Percentiles rank a stretch among this genome's conserved stretches.
Evolutionary conservation across 2,797 vertebrate species (phyloP).

Genomic region (Stomatorhinus walkeri): DNA sequence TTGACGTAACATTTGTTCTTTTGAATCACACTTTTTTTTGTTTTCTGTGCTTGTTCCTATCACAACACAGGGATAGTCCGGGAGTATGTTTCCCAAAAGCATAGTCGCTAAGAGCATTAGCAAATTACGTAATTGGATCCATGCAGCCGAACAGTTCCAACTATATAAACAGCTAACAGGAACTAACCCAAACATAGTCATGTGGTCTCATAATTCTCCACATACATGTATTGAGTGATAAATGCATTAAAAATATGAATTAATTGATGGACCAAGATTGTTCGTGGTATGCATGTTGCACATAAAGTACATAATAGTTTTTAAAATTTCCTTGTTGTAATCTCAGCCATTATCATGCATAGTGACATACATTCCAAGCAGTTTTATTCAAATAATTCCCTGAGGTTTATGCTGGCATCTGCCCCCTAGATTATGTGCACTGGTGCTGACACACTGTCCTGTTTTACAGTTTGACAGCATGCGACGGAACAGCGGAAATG

Average conservation of each 20-base stretch:
- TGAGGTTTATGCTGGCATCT: not conserved
- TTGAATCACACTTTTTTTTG: not conserved
- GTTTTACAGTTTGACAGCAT: slow-evolving; percentile 49
- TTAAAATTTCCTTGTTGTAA: not conserved
- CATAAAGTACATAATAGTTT: not conserved
- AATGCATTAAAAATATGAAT: not conserved
- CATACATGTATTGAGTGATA: not conserved
- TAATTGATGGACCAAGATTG: not conserved
- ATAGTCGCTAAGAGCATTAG: not conserved
- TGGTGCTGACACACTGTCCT: slow-evolving; percentile 2
- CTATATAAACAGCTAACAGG: not conserved
- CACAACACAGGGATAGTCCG: not conserved
- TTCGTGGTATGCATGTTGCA: not conserved
- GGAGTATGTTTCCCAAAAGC: not conserved
- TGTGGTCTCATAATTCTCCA: not conserved
- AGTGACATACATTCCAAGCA: not conserved
- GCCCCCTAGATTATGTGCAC: not conserved
- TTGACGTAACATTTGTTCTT: not conserved
- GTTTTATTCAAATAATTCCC: not conserved
- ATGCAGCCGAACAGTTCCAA: not conserved
- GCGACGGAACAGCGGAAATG: slow-evolving; percentile 62
- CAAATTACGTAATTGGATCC: not conserved
- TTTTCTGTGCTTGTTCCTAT: not conserved
- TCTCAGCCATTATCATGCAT: not conserved
- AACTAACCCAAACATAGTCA: not conserved